Conservation (phyloP, 2,888 invertebrate genomes). For the Stenodema calcarata region DNA sequence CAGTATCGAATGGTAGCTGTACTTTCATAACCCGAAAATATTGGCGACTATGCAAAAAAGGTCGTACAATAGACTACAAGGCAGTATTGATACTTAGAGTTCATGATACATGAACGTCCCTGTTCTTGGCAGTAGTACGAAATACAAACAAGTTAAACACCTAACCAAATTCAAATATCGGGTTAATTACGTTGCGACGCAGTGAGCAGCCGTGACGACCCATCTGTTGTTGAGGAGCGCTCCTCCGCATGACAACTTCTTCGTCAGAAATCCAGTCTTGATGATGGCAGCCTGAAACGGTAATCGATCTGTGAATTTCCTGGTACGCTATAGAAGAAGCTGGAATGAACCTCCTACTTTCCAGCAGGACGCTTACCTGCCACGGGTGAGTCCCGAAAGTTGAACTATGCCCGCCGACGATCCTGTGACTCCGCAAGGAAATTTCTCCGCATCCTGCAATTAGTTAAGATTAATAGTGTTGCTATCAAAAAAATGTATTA, state of each 20-base stretch:
- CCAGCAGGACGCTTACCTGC: conserved; percentile 67
- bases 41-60: too few relatives aligned
- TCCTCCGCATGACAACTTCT: conserved; percentile 90
- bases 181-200: conserved; percentile 80
- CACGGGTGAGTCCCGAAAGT: conserved; percentile 92
- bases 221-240: conserved; percentile 87
- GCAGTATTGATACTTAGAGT: too few relatives aligned
- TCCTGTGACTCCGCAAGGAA: conserved; percentile 84
- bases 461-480: neutral
- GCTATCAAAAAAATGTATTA: neutral
- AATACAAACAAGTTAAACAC: neutral
- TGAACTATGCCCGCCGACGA: conserved; percentile 89
- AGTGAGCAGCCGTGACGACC: conserved; percentile 92
- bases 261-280: conserved; percentile 87
- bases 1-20: too few relatives aligned
- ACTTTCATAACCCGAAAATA: too few relatives aligned
- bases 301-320: neutral
- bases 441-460: conserved; percentile 85
- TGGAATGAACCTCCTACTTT: too few relatives aligned
- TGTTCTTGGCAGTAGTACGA: neutral
- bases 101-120: too few relatives aligned
- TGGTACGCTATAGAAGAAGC: neutral
- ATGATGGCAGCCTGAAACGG: conserved; percentile 77
- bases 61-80: too few relatives aligned
- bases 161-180: neutral